These are phyloP conservation scores for Porites cylindrica DNA, from an alignment of 92 coral and sea anemone genomes.

Conservation along the genomic window DNA sequence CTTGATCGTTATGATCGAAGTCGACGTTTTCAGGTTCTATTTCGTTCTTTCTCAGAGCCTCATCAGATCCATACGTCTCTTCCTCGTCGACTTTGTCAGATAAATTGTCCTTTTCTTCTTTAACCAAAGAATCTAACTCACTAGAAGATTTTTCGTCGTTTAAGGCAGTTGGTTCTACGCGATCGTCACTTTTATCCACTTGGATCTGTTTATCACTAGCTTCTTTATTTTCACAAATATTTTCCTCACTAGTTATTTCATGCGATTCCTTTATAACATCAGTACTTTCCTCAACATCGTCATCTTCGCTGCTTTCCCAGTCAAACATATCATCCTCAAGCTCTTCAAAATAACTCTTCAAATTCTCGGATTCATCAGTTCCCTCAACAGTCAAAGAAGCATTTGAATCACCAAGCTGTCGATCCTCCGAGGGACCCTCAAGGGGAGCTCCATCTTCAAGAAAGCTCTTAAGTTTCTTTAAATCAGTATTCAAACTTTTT, in stretches of 20 bases:
- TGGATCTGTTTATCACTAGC: background rate
- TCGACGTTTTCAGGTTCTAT: background rate
- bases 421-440: background rate
- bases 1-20: background rate
- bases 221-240: constrained; percentile 13
- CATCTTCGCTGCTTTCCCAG: constrained; percentile 77
- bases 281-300: constrained; percentile 4
- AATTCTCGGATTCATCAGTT: constrained; percentile 33
- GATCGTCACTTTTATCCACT: background rate
- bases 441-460: background rate
- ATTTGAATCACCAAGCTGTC: background rate
- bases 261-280: background rate
- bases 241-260: background rate
- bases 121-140: background rate
- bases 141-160: background rate
- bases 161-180: background rate
- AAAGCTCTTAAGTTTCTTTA: constrained; percentile 22
- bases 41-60: background rate
- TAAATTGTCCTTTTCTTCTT: background rate
- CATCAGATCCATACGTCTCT: background rate
- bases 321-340: constrained; percentile 92
- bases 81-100: background rate
- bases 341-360: constrained; percentile 81
- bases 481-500: constrained; percentile 2
- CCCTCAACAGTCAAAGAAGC: background rate